Evolutionary conservation across 2,888 invertebrate species (phyloP).

Genomic region (Lathronympha strigana): DNA sequence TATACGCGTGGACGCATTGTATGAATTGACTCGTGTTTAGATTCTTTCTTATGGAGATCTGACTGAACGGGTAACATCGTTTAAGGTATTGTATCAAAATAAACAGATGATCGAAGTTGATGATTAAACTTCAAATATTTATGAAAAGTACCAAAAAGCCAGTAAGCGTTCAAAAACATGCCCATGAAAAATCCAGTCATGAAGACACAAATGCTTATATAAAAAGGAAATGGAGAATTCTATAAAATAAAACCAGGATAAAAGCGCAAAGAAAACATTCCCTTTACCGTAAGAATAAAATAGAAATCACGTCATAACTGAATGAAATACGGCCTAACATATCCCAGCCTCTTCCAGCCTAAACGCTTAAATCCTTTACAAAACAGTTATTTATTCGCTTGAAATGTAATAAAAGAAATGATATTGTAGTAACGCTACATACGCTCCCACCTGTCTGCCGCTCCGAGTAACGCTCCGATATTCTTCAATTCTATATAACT

Average conservation of each 20-base stretch:
- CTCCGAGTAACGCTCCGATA: constrained; percentile 61
- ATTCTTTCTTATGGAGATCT: constrained; percentile 70
- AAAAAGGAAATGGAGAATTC: background rate
- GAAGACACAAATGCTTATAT: background rate
- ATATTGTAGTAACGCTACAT: constrained; percentile 36
- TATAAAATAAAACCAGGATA: background rate
- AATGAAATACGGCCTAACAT: constrained; percentile 13
- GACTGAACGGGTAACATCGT: constrained; percentile 28
- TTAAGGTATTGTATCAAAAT: background rate
- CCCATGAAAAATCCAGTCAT: too few species aligned
- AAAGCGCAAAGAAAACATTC: background rate
- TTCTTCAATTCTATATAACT: constrained; percentile 72
- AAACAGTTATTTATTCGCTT: constrained; percentile 39
- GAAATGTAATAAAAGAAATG: constrained; percentile 41
- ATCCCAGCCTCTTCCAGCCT: constrained; percentile 10
- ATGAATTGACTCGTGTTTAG: constrained; percentile 70
- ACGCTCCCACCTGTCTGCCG: constrained; percentile 55
- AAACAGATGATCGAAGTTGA: background rate
- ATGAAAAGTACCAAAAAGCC: background rate
- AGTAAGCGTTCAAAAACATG: background rate
- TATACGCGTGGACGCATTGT: constrained; percentile 79
- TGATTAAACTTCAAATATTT: background rate
- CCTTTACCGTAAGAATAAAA: constrained; percentile 3
- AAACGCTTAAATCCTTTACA: constrained; percentile 30
- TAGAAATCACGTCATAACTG: constrained; percentile 17